phyloP scores from a whole-genome alignment of 2,888 invertebrate genomes.

The Polyploca ridens region DNA sequence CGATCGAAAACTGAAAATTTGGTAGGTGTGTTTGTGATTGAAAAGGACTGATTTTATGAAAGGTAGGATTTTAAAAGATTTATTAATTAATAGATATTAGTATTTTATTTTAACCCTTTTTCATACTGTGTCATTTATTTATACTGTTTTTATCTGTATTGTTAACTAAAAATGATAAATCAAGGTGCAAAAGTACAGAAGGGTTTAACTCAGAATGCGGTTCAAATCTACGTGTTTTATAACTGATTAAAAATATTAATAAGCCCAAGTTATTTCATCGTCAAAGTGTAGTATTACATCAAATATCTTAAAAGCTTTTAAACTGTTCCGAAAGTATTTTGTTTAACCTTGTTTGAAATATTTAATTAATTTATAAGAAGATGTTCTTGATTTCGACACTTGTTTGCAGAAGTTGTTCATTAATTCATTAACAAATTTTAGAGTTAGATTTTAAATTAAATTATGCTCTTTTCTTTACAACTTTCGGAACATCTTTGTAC shows the following conservation, averaged over 20 bases:
- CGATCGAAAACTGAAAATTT: not conserved
- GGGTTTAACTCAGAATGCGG: too few species aligned
- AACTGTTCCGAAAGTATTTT: slow-evolving; percentile 20
- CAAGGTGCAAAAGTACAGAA: too few species aligned
- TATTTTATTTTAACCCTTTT: too few species aligned
- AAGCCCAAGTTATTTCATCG: not conserved
- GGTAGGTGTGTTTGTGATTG: not conserved
- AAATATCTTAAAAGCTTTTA: slow-evolving; percentile 11
- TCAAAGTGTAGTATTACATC: not conserved
- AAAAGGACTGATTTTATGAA: slow-evolving; percentile 4
- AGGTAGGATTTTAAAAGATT: not conserved
- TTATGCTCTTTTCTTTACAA: not conserved
- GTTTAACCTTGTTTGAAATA: slow-evolving; percentile 23
- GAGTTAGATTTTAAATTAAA: not conserved
- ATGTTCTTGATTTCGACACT: slow-evolving; percentile 8
- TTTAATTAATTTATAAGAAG: slow-evolving; percentile 12
- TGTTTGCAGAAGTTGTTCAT: not conserved
- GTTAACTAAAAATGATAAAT: not conserved
- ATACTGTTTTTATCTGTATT: not conserved
- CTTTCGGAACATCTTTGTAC: not conserved
- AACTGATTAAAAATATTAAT: not conserved
- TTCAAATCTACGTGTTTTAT: not conserved
- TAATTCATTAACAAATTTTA: not conserved
- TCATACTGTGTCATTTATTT: not conserved
- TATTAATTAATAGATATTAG: too few species aligned